Conservation (phyloP, 2,113 vertebrate species). For the Sminthopsis crassicaudata region DNA sequence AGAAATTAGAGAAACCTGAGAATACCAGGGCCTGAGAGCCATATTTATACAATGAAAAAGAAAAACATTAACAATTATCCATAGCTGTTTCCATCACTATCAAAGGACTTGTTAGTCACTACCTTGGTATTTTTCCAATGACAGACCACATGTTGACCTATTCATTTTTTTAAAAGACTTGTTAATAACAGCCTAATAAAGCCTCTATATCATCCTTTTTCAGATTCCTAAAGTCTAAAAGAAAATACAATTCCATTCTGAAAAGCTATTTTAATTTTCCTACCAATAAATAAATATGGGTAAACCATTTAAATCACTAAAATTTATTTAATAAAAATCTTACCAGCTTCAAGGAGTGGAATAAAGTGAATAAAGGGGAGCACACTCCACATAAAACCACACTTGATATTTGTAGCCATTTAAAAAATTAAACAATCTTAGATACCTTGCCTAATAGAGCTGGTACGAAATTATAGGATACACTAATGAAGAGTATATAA, state of each 20-base stretch:
- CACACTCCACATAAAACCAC: neutral
- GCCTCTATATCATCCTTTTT: neutral
- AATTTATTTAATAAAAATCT: conserved; percentile 11
- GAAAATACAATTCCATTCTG: conserved; percentile 4
- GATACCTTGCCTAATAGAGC: neutral
- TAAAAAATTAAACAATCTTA: neutral
- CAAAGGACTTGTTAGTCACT: neutral
- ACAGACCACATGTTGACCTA: neutral
- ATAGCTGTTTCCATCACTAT: neutral
- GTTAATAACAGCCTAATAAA: neutral
- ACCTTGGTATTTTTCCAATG: neutral
- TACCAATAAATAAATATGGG: neutral
- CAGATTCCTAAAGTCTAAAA: conserved; percentile 41
- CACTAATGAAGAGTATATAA: neutral
- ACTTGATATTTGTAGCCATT: neutral
- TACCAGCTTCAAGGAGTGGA: neutral
- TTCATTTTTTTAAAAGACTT: neutral
- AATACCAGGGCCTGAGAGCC: neutral
- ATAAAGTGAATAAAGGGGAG: neutral
- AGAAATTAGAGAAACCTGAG: neutral
- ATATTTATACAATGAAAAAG: neutral
- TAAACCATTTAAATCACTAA: conserved; percentile 9
- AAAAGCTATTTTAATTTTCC: neutral
- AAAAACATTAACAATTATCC: conserved; percentile 12
- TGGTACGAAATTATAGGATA: neutral